Evolutionary conservation across 2,797 vertebrate species (phyloP), one percentile per base, ranked within the genome.

Genomic region (Eulemur albifrons): DNA sequence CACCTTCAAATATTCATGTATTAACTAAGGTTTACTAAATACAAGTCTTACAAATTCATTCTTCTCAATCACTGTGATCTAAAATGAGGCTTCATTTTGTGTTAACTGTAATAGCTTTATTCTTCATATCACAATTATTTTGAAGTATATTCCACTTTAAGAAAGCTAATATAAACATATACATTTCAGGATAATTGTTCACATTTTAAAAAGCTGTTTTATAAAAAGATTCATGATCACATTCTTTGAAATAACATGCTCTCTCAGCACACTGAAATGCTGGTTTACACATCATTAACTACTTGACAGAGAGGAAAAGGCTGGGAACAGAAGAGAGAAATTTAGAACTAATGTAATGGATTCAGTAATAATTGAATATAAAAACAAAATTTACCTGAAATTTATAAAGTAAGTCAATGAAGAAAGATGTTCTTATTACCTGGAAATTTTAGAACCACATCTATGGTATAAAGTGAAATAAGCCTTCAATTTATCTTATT

Each of bases 241-340:
- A 52, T 81, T 95, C 38, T 93, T 95, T 97, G 87, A 48, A 96
- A 96, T 96, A 93, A 93, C 92, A 90, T 88, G 70, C 82, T 97
- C 75, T 91, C 54, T 91, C 45, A 95, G 59, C 77, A 94, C 59
- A 97, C 73, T 32, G 95, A 97, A 97, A 57, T 87, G 48, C 83
- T 77, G 3, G 40, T 96, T 97, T 94, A 93, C 65, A 94, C 54
- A 88, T 97, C 90, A 90, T 94, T 97, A 97, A 83, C 89, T 95
- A 70, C 93, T 90, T 70, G 94, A 96, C 82, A 87, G 80, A 94
- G 90, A 96, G 84, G 86, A 91, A 88, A 93, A 89, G 30, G 38
- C 95, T 93, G n/a, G 23, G 50, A 90, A 87, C 15, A 84, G 70
- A 96, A 76, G 57, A 92, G 65, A 96, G 73, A 95, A 95, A 95